phyloP scores from a whole-genome alignment of 1,140 invertebrate species.

The Manduca sexta region DNA sequence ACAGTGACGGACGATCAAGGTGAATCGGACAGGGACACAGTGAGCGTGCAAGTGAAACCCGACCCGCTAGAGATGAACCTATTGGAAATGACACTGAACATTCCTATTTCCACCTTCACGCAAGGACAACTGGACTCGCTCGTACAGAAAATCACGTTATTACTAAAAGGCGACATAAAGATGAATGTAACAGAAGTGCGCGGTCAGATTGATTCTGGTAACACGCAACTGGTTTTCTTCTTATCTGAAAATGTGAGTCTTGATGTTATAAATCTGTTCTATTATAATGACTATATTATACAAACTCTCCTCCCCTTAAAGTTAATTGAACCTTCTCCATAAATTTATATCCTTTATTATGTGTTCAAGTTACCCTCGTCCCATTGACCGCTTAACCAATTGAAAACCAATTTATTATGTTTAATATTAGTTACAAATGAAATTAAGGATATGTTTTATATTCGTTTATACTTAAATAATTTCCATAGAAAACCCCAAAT shows the following conservation, averaged over 20 bases:
- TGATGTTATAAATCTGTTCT: background rate
- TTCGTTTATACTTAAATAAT: too few species aligned
- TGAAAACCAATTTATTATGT: too few species aligned
- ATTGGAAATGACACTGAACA: constrained; percentile 86
- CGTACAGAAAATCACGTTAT: constrained; percentile 82
- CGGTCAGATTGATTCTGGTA: constrained; percentile 73
- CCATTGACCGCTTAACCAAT: too few species aligned
- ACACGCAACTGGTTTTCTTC: constrained; percentile 68
- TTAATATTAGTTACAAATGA: too few species aligned
- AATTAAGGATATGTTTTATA: too few species aligned
- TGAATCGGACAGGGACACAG: constrained; percentile 83
- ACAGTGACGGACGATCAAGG: constrained; percentile 94
- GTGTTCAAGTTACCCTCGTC: too few species aligned
- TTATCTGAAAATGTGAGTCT: constrained; percentile 56
- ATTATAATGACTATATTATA: too few species aligned
- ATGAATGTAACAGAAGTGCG: constrained; percentile 78
- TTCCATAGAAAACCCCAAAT: too few species aligned
- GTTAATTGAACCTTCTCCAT: too few species aligned
- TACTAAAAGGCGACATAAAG: constrained; percentile 80
- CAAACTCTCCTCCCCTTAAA: too few species aligned
- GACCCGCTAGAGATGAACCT: constrained; percentile 84
- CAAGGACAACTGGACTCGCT: constrained; percentile 83
- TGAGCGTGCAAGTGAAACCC: constrained; percentile 89
- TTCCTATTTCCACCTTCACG: constrained; percentile 81
- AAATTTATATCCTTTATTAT: too few species aligned